phyloP scores from a whole-genome alignment of 1,140 invertebrate genomes.

The Aphaenogaster floridana region DNA sequence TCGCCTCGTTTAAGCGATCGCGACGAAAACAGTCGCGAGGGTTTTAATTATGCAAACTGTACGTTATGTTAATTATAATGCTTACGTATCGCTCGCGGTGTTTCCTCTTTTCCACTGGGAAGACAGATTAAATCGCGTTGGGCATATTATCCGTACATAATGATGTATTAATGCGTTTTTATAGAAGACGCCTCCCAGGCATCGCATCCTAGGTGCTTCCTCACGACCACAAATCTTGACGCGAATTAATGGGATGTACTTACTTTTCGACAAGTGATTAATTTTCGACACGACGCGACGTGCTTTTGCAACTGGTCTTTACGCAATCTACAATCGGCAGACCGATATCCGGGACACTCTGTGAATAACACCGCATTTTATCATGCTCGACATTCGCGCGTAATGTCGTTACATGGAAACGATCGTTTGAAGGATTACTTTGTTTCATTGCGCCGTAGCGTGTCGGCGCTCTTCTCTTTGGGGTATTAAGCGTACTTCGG shows the following conservation, averaged over 20 bases:
- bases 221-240: not conserved
- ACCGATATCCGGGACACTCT: too few relatives aligned
- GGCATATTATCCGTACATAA: not conserved
- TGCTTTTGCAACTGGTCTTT: slow-evolving; percentile 6
- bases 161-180: not conserved
- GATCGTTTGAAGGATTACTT: slow-evolving; percentile 29
- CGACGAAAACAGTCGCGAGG: slow-evolving; percentile 17
- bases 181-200: not conserved
- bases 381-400: slow-evolving; percentile 26
- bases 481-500: slow-evolving; percentile 12
- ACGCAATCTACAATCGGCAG: not conserved
- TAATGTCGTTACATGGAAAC: slow-evolving; percentile 9
- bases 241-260: not conserved
- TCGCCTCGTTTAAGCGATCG: slow-evolving; percentile 8
- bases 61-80: slow-evolving; percentile 26
- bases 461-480: slow-evolving; percentile 28
- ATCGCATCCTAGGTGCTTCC: not conserved
- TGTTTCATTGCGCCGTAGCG: slow-evolving; percentile 43
- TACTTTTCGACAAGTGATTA: slow-evolving; percentile 5
- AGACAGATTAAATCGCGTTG: not conserved
- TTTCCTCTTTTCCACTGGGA: not conserved
- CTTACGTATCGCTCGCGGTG: not conserved
- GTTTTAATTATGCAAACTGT: slow-evolving; percentile 49
- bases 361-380: not conserved
- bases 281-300: slow-evolving; percentile 9